Evolutionary conservation across 2,113 vertebrate genomes (phyloP).

Genomic region (Polypterus senegalus): DNA sequence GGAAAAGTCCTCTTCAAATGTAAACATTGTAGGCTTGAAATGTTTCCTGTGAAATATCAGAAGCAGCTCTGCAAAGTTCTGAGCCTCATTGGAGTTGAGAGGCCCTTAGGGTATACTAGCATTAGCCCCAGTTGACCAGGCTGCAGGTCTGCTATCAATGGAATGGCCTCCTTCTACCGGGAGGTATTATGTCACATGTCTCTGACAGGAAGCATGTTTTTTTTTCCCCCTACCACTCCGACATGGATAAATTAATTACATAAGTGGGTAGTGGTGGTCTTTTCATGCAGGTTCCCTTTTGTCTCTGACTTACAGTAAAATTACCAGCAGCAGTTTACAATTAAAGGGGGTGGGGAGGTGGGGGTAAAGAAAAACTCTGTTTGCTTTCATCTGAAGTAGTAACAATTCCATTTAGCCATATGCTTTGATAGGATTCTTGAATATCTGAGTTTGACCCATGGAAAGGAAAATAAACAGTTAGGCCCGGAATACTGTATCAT

Average conservation of each 20-base stretch:
- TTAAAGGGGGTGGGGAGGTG: conserved; percentile 39
- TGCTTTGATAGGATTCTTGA: conserved; percentile 68
- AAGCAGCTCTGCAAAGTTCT: too few species aligned
- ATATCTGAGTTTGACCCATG: conserved; percentile 65
- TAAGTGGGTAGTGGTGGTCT: conserved; percentile 61
- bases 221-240: conserved; percentile 37
- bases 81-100: too few species aligned
- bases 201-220: conserved; percentile 46
- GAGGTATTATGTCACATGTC: conserved; percentile 46
- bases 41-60: too few species aligned
- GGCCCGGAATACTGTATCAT: conserved; percentile 75
- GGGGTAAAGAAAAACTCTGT: conserved; percentile 61
- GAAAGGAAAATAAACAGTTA: conserved; percentile 75
- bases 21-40: too few species aligned
- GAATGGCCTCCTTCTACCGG: conserved; percentile 32
- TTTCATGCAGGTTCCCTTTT: conserved; percentile 54
- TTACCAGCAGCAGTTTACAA: conserved; percentile 72
- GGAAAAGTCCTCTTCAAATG: too few species aligned
- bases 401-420: conserved; percentile 59
- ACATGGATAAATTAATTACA: conserved; percentile 61
- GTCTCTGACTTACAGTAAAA: conserved; percentile 61
- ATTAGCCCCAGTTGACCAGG: too few species aligned
- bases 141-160: too few species aligned
- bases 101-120: too few species aligned
- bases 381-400: conserved; percentile 69